A percentile compares a stretch with the other conserved stretches of the same genome.
These are phyloP conservation scores for Fistularia commersonii DNA, from an alignment of 2,797 vertebrate genomes.

Conservation along the genomic window DNA sequence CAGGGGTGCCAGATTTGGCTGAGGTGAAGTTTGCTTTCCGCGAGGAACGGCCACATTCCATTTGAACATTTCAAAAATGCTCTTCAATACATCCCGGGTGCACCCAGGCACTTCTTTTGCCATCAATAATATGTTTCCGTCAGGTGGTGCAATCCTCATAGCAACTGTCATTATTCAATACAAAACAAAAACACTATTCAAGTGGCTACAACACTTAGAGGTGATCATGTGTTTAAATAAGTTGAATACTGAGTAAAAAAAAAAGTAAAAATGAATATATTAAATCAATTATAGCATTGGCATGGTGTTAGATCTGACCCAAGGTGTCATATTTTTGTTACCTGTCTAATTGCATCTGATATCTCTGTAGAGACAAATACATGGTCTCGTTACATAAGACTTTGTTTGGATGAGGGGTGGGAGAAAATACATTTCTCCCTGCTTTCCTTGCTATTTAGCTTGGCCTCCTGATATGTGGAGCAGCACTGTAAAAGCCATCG, in stretches of 20 bases:
- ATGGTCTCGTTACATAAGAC: slow-evolving; percentile 24
- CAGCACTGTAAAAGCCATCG: slow-evolving; percentile 28
- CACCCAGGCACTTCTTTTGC: slow-evolving; percentile 3
- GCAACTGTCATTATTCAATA: background rate
- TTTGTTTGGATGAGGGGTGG: slow-evolving; percentile 19
- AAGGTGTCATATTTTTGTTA: slow-evolving; percentile 1
- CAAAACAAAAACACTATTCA: background rate
- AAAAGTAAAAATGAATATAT: background rate
- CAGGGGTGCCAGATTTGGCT: slow-evolving; percentile 55
- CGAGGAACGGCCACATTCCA: slow-evolving; percentile 61
- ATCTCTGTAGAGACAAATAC: slow-evolving; percentile 15
- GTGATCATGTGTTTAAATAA: background rate
- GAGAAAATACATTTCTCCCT: slow-evolving; percentile 8
- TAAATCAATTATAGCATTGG: background rate
- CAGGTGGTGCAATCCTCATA: background rate
- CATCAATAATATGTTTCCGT: slow-evolving; percentile 20
- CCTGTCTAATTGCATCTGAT: background rate
- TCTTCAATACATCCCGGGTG: slow-evolving; percentile 20
- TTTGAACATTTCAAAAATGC: slow-evolving; percentile 45
- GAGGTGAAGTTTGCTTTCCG: slow-evolving; percentile 57
- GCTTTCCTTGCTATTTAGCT: slow-evolving; percentile 38
- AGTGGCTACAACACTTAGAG: background rate
- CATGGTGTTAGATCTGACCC: too few species aligned
- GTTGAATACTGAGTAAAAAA: background rate
- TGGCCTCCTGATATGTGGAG: slow-evolving; percentile 33